Conservation (phyloP, 2,797 vertebrate species). For the Sandelia bainsii region DNA sequence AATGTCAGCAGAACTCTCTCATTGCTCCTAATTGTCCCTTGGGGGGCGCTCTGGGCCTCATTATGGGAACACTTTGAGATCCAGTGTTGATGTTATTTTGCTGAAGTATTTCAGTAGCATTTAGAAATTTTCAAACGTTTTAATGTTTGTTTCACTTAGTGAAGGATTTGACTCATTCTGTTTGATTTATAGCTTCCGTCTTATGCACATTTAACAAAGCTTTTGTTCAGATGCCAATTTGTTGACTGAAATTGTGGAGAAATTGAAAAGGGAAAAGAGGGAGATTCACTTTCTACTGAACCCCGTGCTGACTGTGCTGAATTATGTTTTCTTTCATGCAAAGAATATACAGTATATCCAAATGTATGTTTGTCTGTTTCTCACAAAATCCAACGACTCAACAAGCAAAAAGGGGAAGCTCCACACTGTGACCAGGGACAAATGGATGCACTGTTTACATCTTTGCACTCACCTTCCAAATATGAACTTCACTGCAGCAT, state of each 20-base stretch:
- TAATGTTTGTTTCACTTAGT: slow-evolving; percentile 8
- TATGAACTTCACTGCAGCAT: not conserved
- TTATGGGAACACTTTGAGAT: slow-evolving; percentile 75
- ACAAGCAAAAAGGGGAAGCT: slow-evolving; percentile 14
- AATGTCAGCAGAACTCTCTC: slow-evolving; percentile 83
- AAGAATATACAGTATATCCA: slow-evolving; percentile 29
- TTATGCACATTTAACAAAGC: not conserved
- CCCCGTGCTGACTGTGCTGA: slow-evolving; percentile 16
- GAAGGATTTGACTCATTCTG: not conserved
- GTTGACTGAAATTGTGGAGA: slow-evolving; percentile 6
- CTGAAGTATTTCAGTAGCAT: slow-evolving; percentile 28
- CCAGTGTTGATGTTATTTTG: slow-evolving; percentile 61
- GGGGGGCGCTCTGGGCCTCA: slow-evolving; percentile 76
- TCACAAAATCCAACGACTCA: not conserved
- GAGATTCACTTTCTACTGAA: slow-evolving; percentile 14
- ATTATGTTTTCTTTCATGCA: slow-evolving; percentile 26
- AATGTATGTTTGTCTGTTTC: slow-evolving; percentile 25
- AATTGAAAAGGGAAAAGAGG: not conserved
- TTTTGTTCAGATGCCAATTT: slow-evolving; percentile 3
- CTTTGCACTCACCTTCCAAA: slow-evolving; percentile 1
- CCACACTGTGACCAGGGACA: slow-evolving; percentile 10
- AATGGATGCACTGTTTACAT: slow-evolving; percentile 17
- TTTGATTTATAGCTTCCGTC: not conserved
- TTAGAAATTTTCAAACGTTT: slow-evolving; percentile 32
- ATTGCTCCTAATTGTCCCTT: slow-evolving; percentile 84